Percentiles rank a stretch among this genome's conserved stretches.
Conservation (phyloP, 2,888 invertebrate species). For the Ypsolopha scabrella region DNA sequence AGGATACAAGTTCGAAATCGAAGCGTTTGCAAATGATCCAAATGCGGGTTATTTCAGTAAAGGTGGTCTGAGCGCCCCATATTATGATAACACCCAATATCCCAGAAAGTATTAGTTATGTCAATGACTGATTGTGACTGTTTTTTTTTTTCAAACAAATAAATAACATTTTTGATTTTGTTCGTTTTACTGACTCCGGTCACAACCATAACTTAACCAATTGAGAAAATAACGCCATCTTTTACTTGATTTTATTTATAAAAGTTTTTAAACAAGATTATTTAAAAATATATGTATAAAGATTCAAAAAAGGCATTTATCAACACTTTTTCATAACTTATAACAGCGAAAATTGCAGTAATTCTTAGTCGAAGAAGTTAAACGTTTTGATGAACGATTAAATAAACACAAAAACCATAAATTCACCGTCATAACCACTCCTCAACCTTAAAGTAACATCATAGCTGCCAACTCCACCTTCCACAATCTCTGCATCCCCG, state of each 20-base stretch:
- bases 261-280: too few species aligned
- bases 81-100: conserved; percentile 23
- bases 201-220: too few species aligned
- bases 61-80: conserved; percentile 15
- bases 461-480: background rate
- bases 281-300: too few species aligned
- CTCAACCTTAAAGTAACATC: background rate
- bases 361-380: too few species aligned
- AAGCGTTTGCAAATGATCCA: conserved; percentile 36
- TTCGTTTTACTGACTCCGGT: too few species aligned
- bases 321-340: too few species aligned
- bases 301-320: too few species aligned
- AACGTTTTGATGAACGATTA: background rate
- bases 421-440: background rate
- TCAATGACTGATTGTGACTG: conserved; percentile 1
- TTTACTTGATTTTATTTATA: too few species aligned
- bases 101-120: conserved; percentile 33
- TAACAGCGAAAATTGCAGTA: too few species aligned
- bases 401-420: background rate
- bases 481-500: background rate
- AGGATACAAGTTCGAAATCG: conserved; percentile 48
- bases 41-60: conserved; percentile 26
- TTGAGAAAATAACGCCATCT: too few species aligned
- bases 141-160: conserved; percentile 4
- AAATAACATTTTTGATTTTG: too few species aligned